Evolutionary conservation across 2,113 vertebrate genomes (phyloP), one percentile per base, ranked within the genome.

Genomic region (Lipophrys pholis): DNA sequence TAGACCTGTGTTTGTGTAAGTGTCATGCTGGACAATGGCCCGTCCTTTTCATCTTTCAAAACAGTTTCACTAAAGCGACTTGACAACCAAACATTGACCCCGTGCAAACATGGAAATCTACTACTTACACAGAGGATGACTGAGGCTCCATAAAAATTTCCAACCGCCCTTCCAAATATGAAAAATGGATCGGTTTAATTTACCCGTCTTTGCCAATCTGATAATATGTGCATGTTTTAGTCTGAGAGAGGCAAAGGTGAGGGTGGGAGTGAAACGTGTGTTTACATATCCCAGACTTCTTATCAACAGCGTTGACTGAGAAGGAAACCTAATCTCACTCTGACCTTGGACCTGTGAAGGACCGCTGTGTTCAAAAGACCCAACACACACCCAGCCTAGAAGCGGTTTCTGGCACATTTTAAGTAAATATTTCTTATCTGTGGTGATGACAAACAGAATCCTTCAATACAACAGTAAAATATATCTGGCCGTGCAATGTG

Each of bases 251-350:
- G 58, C 36, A 74, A 58, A 74, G 39, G 42, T 46, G 12, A 62
- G 40, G 49, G 64, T 71, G 57, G 61, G 78, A 84, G 69, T 66
- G 59, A 64, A 63, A 78, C 41, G 21, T 48, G 12, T 88, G 83
- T 91, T 90, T 90, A 81, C 82, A 81, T 81, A 71, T 90, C 74
- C 74, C 78, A 82, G 56, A 72, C 63, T 79, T 79, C 79, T 86
- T 85, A 90, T 91, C 90, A 82, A 49, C 76, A 76, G 42, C 49
- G 68, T 73, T 10, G 14, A 78, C 65, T 50, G 53, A 69, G 46
- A 69, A 61, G 36, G 76, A 81, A 87, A 90, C 65, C 46, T 76
- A 60, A 77, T 78, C 83, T 82, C 69, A 81, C 82, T 68, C 62
- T 85, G 73, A 88, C 81, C 82, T 78, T 84, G 43, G 84, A 52